Evolutionary conservation across 2,797 vertebrate genomes (phyloP), one percentile per base, ranked within the genome.

Genomic region (Rhabdophis nuchalis): DNA sequence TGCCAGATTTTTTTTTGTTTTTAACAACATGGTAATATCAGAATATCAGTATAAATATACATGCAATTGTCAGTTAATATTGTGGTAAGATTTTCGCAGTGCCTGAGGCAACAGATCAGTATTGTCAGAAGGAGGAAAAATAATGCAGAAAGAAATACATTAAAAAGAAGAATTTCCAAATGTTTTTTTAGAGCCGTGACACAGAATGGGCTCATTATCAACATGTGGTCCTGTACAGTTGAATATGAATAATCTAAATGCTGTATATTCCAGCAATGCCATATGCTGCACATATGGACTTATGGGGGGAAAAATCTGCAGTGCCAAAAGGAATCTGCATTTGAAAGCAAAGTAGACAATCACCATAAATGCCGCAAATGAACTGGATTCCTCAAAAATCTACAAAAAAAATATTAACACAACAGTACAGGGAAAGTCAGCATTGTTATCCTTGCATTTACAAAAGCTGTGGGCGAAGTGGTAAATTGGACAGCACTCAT

Each of bases 51-150:
- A 95, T 98, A 97, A 97, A 98, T 97, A 97, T 93, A 97, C 95
- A 96, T 97, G 96, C 97, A 96, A 97, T 97, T 97, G 97, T 98
- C 97, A 97, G 96, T 97, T 97, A 98, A 97, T 97, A 96, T 97
- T 93, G 93, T 92, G 95, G 95, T 97, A 97, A 97, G 97, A 97
- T 97, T 97, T 97, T 94, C 91, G 97, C 96, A 96, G 90, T 95
- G 97, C 97, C 97, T 97, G 96, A 50, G 94, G 97, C 97, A 96
- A 91, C 93, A 92, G 94, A 96, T 97, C 96, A 96, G 95, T 96
- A 97, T 96, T 98, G 97, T 97, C 97, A 97, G 95, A 96, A 94
- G 92, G 86, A 50, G 25, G 89, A 94, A 95, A 93, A 96, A 96
- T 92, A 96, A 96, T 92, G 94, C 89, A 93, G 97, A 57, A 27